Conservation (phyloP, 1,140 invertebrate genomes). For the Bombus vancouverensis region DNA sequence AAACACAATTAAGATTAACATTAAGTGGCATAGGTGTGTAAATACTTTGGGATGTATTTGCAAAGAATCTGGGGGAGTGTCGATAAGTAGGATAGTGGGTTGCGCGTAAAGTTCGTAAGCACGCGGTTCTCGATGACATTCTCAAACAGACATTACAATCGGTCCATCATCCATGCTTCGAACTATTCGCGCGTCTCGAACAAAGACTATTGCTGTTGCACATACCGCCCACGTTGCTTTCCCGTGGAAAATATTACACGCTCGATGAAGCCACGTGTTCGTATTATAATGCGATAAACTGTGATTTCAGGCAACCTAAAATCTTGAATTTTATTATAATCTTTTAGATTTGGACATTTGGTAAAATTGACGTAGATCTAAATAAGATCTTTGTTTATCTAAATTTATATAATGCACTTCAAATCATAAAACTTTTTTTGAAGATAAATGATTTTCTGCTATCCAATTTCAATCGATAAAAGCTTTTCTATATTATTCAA, state of each 20-base stretch:
- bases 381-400: neutral
- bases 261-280: slow-evolving; percentile 2
- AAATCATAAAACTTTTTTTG: too few relatives aligned
- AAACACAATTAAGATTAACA: neutral
- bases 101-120: slow-evolving; percentile 22
- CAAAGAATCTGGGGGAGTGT: slow-evolving; percentile 41
- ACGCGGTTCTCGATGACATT: slow-evolving; percentile 28
- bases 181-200: slow-evolving; percentile 20
- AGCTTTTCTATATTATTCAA: too few relatives aligned
- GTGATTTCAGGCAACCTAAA: neutral
- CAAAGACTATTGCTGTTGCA: slow-evolving; percentile 34
- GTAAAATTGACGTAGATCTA: neutral
- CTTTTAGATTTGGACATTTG: neutral
- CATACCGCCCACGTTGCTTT: slow-evolving; percentile 62
- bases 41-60: neutral
- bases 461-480: too few relatives aligned
- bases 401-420: too few relatives aligned
- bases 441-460: too few relatives aligned
- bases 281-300: slow-evolving; percentile 1
- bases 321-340: neutral
- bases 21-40: neutral
- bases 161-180: slow-evolving; percentile 19
- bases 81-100: slow-evolving; percentile 42
- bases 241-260: slow-evolving; percentile 42
- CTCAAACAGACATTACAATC: slow-evolving; percentile 41